Percentiles rank a stretch among this genome's conserved stretches.
phyloP scores from a whole-genome alignment of 2,888 invertebrate genomes.

The Trichogramma evanescens region DNA sequence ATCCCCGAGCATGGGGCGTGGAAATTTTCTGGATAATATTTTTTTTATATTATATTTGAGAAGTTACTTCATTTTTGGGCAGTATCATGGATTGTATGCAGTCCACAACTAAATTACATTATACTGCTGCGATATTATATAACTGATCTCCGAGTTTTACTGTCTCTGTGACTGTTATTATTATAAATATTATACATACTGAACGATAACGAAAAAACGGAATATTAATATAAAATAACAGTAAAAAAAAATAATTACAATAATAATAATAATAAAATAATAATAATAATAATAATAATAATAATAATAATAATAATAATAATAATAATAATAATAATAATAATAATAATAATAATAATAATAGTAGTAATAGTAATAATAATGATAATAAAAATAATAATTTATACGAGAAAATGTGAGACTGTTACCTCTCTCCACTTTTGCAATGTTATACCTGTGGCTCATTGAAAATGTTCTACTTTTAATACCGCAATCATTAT shows the following conservation, averaged over 20 bases:
- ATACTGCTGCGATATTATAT: no score
- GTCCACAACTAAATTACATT: conserved; percentile 4
- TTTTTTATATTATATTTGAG: background rate
- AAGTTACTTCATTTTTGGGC: background rate
- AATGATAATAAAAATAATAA: conserved; percentile 1
- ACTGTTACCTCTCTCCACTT: conserved; percentile 25
- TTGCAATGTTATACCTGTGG: conserved; percentile 39
- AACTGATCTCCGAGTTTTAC: no score
- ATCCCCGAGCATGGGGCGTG: no score
- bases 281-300: conserved; percentile 1
- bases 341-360: background rate
- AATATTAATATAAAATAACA: background rate
- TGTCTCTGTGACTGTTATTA: no score
- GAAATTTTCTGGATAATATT: no score
- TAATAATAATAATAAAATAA: background rate
- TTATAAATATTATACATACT: no score
- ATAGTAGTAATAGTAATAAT: background rate
- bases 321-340: background rate
- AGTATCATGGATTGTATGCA: background rate
- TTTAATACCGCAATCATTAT: conserved; percentile 25
- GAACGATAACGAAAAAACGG: conserved; percentile 6
- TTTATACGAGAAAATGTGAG: conserved; percentile 8
- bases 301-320: background rate
- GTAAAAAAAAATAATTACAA: no score
- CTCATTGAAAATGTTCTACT: conserved; percentile 39